Conservation (phyloP, 1,140 invertebrate species). For the Mylabris phalerata region DNA sequence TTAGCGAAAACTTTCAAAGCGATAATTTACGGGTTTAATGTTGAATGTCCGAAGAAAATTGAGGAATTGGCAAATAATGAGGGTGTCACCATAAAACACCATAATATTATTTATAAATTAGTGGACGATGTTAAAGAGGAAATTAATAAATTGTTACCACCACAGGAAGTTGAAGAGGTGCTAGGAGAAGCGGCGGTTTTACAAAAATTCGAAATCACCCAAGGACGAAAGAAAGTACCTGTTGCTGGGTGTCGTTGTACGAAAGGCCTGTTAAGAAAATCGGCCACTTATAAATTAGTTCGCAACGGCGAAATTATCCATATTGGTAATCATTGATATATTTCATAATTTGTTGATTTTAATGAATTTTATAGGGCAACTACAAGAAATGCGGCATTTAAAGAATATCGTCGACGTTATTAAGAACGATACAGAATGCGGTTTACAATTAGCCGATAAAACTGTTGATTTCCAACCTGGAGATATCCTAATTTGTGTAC, state of each 20-base stretch:
- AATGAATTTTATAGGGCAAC: slow-evolving; percentile 49
- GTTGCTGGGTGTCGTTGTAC: slow-evolving; percentile 84
- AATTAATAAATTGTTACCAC: slow-evolving; percentile 67
- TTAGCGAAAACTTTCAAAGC: slow-evolving; percentile 78
- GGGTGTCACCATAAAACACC: slow-evolving; percentile 55
- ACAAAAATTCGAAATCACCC: slow-evolving; percentile 76
- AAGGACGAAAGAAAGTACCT: slow-evolving; percentile 72
- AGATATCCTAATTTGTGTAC: slow-evolving; percentile 75
- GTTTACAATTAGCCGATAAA: slow-evolving; percentile 65
- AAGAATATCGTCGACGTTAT: slow-evolving; percentile 83
- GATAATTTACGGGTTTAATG: slow-evolving; percentile 83
- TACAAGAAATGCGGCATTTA: slow-evolving; percentile 78
- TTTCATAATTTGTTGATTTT: too few relatives aligned
- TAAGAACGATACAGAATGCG: slow-evolving; percentile 82
- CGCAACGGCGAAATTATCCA: slow-evolving; percentile 65
- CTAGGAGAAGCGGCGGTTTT: slow-evolving; percentile 80
- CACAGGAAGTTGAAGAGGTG: slow-evolving; percentile 64
- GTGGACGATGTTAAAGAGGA: slow-evolving; percentile 82
- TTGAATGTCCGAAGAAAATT: slow-evolving; percentile 49
- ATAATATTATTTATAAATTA: slow-evolving; percentile 88
- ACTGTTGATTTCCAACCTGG: slow-evolving; percentile 61
- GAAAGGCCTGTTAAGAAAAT: slow-evolving; percentile 69
- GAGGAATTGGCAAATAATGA: slow-evolving; percentile 45
- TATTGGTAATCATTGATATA: slow-evolving; percentile 52
- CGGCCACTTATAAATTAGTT: slow-evolving; percentile 60